Percentiles rank a stretch among this genome's conserved stretches.
phyloP scores from a whole-genome alignment of 2,888 invertebrate genomes.

The Chaetogeoica ovagalla region DNA sequence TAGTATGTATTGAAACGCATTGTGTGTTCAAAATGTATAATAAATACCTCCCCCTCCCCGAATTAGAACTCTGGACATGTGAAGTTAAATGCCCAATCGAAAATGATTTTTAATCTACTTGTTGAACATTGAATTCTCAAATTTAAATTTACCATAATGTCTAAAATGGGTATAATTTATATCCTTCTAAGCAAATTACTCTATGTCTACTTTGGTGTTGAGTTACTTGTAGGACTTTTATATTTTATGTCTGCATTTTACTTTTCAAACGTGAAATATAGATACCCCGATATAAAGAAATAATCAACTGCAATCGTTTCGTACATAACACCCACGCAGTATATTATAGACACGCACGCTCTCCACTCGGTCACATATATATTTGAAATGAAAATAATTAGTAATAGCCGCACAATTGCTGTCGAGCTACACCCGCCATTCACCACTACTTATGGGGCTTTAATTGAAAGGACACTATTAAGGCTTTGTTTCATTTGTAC shows the following conservation, averaged over 20 bases:
- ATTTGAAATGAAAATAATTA: constrained; percentile 22
- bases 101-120: too few relatives aligned
- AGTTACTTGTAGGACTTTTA: too few relatives aligned
- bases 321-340: neutral
- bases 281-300: neutral
- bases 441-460: constrained; percentile 31
- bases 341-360: neutral
- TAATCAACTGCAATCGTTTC: neutral
- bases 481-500: constrained; percentile 32
- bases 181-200: neutral
- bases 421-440: neutral
- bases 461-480: constrained; percentile 28
- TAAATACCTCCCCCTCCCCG: too few relatives aligned
- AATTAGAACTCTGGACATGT: too few relatives aligned
- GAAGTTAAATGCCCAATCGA: too few relatives aligned
- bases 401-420: neutral
- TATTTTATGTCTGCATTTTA: neutral
- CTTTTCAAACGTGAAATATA: neutral
- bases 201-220: neutral
- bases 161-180: too few relatives aligned
- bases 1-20: too few relatives aligned
- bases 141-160: too few relatives aligned
- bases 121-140: too few relatives aligned
- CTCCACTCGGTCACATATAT: neutral
- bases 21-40: too few relatives aligned